Evolutionary conservation across 1,140 invertebrate genomes (phyloP).

Genomic region (Varroa destructor): DNA sequence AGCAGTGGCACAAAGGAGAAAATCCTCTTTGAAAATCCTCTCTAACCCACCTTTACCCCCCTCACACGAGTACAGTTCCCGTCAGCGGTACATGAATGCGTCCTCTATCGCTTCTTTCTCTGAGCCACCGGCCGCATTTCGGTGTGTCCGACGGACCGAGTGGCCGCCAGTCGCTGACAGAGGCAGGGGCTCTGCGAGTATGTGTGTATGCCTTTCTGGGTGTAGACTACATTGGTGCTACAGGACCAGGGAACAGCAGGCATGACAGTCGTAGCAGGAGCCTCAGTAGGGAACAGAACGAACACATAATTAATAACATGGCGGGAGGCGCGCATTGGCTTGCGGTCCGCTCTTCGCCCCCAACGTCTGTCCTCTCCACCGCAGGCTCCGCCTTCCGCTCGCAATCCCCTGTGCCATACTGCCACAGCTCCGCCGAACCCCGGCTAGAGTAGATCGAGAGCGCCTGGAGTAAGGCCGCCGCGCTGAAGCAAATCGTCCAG

Average conservation of each 20-base stretch:
- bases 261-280: too few relatives aligned
- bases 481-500: neutral
- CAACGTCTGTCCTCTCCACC: neutral
- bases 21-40: constrained; percentile 25
- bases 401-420: neutral
- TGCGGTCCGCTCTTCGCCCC: constrained; percentile 3
- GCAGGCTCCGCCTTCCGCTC: constrained; percentile 3
- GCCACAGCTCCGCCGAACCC: too few relatives aligned
- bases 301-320: constrained; percentile 29
- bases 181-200: neutral
- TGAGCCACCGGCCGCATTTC: neutral
- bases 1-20: constrained; percentile 17
- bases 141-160: neutral
- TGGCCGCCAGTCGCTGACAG: neutral
- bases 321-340: neutral
- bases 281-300: neutral
- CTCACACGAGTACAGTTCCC: neutral
- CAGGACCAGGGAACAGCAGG: neutral
- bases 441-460: too few relatives aligned
- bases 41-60: neutral
- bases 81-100: neutral
- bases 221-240: neutral
- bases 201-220: neutral
- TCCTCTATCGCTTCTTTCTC: neutral
- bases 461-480: constrained; percentile 1